Base-by-base conservation (phyloP, 1,140 invertebrate species). In the Drosophila jambulina region DNA sequence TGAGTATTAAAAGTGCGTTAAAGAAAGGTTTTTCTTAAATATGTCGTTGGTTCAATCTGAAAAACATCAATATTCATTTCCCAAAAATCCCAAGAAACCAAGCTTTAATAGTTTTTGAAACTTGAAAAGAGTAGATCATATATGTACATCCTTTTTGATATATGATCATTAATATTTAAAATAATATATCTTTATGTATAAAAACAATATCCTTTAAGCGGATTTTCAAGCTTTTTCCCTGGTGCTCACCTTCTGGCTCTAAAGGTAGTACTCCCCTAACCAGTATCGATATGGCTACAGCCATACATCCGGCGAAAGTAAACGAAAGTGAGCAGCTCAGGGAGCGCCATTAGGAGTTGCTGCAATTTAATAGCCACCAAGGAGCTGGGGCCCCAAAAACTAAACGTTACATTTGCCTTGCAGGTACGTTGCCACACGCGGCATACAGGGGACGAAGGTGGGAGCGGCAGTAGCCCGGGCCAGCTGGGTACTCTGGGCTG, bases 311-410 rank as follows among this genome's bases (percentile, higher is more conserved):
- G 59, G 17, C 43, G 76, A 83, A 83, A 88, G 60, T 72, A 80
- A 87, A 88, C 74, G 80, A 53, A 67, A 65, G 48, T 70, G 29
- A 48, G 65, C 58, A 74, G 61, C 53, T 60, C 48, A 43, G 62
- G 70, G 53, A 60, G 70, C 46, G 49, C 63, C 45, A 59, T 59
- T 65, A 75, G 59, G 78, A 80, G 70, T 36, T 65, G 72, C 51
- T 64, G 83, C 72, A 78, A 82, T 78, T 87, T 83, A 87, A 86
- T 87, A 80, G 83, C 83, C 82, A 82, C 79, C 57, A 75, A 85
- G 82, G 82, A 75, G 75, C 69, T 62, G 45, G 63, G 53, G 62
- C 34, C 65, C 62, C 63, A 32, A 68, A 54, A 62, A 71, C 76
- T 82, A 87, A 86, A 88, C 67, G 83, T 61, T 79, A 79, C 76